Conservation (phyloP, 2,113 vertebrate species). For the Tympanuchus pallidicinctus region DNA sequence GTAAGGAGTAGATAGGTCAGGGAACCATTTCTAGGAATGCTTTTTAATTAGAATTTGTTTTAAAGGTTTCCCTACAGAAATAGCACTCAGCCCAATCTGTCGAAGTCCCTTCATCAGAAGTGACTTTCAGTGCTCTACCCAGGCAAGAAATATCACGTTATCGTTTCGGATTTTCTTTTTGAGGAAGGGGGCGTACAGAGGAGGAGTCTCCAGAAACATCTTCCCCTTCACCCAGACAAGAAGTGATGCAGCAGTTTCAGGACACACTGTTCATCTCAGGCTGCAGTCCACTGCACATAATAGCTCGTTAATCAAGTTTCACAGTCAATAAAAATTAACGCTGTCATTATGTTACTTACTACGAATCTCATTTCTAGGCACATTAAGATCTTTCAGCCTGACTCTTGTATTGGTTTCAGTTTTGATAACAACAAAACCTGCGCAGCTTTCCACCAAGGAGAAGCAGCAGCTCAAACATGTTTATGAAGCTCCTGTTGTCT, state of each 20-base stretch:
- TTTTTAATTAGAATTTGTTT: conserved; percentile 29
- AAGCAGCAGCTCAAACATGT: neutral
- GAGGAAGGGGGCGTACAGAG: neutral
- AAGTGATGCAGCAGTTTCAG: conserved; percentile 36
- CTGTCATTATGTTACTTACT: neutral
- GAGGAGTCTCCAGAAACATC: neutral
- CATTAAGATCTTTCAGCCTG: neutral
- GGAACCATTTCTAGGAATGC: conserved; percentile 79
- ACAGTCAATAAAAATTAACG: neutral
- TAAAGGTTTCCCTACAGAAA: conserved; percentile 59
- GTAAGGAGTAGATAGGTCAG: conserved; percentile 71
- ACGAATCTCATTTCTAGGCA: neutral
- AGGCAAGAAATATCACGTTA: neutral
- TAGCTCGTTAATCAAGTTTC: conserved; percentile 11
- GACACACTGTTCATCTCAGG: neutral
- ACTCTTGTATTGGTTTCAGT: neutral
- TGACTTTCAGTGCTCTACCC: conserved; percentile 18
- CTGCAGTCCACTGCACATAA: neutral
- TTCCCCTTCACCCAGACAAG: neutral
- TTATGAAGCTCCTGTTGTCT: neutral
- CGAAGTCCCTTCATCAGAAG: neutral
- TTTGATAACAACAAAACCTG: neutral
- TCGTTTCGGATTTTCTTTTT: neutral
- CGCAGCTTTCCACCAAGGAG: neutral
- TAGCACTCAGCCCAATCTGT: neutral